Base-by-base conservation (phyloP, 2,113 vertebrate genomes). In the Onychostoma macrolepis region DNA sequence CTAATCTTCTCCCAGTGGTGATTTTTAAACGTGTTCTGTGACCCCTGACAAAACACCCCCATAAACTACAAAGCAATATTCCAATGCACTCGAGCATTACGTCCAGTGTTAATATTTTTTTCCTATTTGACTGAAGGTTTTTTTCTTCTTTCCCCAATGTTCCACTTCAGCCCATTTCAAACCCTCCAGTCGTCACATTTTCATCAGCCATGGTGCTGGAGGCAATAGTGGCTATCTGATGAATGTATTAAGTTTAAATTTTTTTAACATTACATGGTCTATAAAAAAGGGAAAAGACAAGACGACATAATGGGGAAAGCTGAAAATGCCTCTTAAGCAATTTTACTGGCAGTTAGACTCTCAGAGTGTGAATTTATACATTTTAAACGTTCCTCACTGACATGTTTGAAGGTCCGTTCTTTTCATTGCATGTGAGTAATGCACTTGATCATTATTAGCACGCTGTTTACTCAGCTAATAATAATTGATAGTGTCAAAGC, bases 31-130 rank as follows among this genome's bases (percentile, higher is more conserved):
- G 87, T 90, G 90, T 84, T 93, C 89, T 72, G 72, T 38, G 91
- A 94, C 91, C 92, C 91, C 86, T 74, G 80, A 87, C 89, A 87
- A 93, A 93, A 89, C 89, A 80, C 89, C 79, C 86, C 89, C 90
- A 93, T 94, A 94, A 94, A 94, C 89, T 89, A 92, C 86, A 78
- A 83, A 89, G 89, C 91, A 90, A 85, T 90, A 91, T 91, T 90
- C 90, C 91, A 85, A 86, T 75, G 89, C 89, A 82, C 76, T 88
- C 87, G 84, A 77, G 75, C 90, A 80, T 83, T 84, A 38, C 84
- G 80, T 86, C 86, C 33, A 26, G 65, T 85, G 87, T 80, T 86
- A 86, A 87, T 79, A 56, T 63, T 85, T 90, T 85, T 89, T 71
- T 75, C 71, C 82, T 86, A 43, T 78, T 86, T 87, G 74, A 79